These are phyloP conservation scores for Nothocercus nigrocapillus DNA, from an alignment of 2,113 vertebrate species.

Conservation along the genomic window DNA sequence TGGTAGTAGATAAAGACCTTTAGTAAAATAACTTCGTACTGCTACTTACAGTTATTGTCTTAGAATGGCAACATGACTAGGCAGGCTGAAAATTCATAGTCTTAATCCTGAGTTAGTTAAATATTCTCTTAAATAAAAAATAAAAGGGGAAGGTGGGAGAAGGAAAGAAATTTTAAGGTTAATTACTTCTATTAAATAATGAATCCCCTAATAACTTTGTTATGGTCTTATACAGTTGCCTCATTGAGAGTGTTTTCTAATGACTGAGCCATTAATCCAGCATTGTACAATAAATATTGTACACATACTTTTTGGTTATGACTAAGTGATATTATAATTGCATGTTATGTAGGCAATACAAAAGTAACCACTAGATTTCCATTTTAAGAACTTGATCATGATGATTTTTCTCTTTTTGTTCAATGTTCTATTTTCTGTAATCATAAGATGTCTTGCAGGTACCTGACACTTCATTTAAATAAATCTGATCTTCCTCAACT, in stretches of 20 bases:
- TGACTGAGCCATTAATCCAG: neutral
- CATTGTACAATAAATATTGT: neutral
- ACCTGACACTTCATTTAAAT: neutral
- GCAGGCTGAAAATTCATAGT: neutral
- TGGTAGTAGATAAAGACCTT: neutral
- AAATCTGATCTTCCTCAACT: neutral
- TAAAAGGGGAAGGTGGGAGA: neutral
- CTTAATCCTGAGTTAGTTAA: neutral
- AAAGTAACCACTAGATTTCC: neutral
- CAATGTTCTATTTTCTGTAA: neutral
- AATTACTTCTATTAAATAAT: constrained; percentile 18
- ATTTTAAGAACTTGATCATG: neutral
- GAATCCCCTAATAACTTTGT: neutral
- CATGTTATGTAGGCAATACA: neutral
- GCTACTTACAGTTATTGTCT: neutral
- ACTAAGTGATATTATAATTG: neutral
- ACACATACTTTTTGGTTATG: neutral
- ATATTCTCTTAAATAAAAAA: neutral
- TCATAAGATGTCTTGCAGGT: neutral
- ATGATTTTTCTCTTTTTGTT: neutral
- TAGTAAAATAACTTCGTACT: neutral
- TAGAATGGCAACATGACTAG: neutral
- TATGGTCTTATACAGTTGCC: neutral
- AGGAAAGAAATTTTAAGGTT: neutral
- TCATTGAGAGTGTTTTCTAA: neutral